Percentiles rank a stretch among this genome's conserved stretches.
Conservation (phyloP, 2,797 vertebrate species). For the Malacoraja senta region DNA sequence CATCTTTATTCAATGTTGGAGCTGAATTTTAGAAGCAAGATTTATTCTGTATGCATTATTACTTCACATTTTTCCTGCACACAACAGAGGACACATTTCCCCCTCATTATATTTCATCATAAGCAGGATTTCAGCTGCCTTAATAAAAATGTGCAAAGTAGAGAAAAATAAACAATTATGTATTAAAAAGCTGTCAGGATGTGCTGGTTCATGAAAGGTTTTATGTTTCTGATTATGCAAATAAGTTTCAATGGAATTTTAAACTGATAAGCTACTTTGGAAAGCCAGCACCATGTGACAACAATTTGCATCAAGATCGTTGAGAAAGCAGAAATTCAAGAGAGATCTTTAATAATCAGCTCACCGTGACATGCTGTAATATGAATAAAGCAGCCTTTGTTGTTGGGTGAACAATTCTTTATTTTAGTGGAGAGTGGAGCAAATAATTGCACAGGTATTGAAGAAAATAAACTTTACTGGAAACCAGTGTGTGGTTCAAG, state of each 20-base stretch:
- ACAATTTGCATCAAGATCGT: background rate
- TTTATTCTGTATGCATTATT: too few relatives aligned
- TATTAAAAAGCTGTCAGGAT: too few relatives aligned
- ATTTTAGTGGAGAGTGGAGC: background rate
- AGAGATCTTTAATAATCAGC: background rate
- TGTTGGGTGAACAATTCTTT: background rate
- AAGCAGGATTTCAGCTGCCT: too few relatives aligned
- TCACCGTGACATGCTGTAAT: background rate
- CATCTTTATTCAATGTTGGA: too few relatives aligned
- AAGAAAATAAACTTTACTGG: background rate
- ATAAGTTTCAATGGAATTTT: background rate
- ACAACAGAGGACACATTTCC: too few relatives aligned
- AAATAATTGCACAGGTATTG: background rate
- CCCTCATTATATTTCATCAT: too few relatives aligned
- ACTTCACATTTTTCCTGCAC: too few relatives aligned
- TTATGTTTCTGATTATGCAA: background rate
- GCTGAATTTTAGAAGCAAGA: too few relatives aligned
- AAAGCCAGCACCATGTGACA: background rate
- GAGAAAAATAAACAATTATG: too few relatives aligned
- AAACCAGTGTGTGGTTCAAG: background rate
- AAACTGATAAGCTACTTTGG: background rate
- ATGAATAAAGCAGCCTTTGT: background rate
- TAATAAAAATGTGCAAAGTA: too few relatives aligned
- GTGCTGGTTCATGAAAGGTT: too few relatives aligned
- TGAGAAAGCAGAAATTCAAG: background rate